Conservation (phyloP, 1,140 invertebrate species). For the Drosophila sproati region DNA sequence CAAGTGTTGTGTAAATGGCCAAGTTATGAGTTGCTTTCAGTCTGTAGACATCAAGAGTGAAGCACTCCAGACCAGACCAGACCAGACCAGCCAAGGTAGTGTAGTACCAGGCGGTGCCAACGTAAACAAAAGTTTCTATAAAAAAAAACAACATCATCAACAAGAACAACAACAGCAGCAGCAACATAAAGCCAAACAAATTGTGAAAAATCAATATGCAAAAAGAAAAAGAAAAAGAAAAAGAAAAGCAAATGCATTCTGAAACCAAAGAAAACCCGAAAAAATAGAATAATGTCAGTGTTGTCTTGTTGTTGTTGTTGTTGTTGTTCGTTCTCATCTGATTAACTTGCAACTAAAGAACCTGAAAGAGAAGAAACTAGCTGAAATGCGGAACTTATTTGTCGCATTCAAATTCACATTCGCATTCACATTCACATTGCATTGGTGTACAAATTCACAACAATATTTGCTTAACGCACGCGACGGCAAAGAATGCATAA, state of each 20-base stretch:
- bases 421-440: constrained; percentile 57
- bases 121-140: constrained; percentile 82
- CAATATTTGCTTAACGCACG: constrained; percentile 77
- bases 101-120: constrained; percentile 76
- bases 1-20: constrained; percentile 65
- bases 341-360: constrained; percentile 64
- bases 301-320: not conserved
- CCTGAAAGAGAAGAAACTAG: constrained; percentile 1
- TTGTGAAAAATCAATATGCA: constrained; percentile 76
- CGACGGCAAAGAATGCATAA: constrained; percentile 62
- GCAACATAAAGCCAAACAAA: constrained; percentile 55
- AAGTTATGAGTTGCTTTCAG: constrained; percentile 35
- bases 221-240: constrained; percentile 21
- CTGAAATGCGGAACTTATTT: constrained; percentile 77
- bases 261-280: constrained; percentile 30
- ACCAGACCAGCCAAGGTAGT: not conserved
- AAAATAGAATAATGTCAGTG: constrained; percentile 19
- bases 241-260: constrained; percentile 64
- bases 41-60: constrained; percentile 36
- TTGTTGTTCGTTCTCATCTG: constrained; percentile 34
- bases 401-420: constrained; percentile 48
- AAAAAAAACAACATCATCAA: constrained; percentile 42
- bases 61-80: constrained; percentile 53
- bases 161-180: constrained; percentile 35
- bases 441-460: constrained; percentile 62